These are phyloP conservation scores for Pseudorhombus dupliciocellatus DNA, from an alignment of 2,113 vertebrate genomes.

Conservation along the genomic window DNA sequence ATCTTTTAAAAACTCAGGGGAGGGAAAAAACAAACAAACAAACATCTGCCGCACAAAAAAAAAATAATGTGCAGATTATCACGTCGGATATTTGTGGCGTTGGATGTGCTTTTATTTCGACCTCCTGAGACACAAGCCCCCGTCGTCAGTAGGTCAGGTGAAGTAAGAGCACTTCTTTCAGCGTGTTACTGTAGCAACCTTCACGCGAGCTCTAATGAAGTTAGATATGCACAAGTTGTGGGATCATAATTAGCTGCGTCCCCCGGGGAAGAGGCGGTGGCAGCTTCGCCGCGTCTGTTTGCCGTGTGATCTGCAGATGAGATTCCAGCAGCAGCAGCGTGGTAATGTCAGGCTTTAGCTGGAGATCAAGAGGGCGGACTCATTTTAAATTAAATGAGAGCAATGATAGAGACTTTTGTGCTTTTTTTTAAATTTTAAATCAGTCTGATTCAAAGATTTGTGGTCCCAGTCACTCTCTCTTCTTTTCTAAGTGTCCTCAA, in stretches of 20 bases:
- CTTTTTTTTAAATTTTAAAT: slow-evolving; percentile 3
- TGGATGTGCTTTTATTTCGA: slow-evolving; percentile 9
- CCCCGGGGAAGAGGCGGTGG: slow-evolving; percentile 37
- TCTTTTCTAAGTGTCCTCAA: neutral
- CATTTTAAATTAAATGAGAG: slow-evolving; percentile 15
- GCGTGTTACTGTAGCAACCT: slow-evolving; percentile 59
- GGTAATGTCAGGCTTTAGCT: slow-evolving; percentile 4
- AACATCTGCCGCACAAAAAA: neutral
- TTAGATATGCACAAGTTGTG: slow-evolving; percentile 39
- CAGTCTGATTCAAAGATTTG: neutral
- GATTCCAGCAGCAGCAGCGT: slow-evolving; percentile 18
- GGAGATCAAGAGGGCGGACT: slow-evolving; percentile 15
- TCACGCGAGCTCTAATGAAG: slow-evolving; percentile 57
- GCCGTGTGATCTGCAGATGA: slow-evolving; percentile 30
- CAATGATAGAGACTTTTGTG: neutral
- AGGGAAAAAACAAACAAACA: slow-evolving; percentile 30
- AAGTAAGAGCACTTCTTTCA: slow-evolving; percentile 28
- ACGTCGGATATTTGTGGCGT: slow-evolving; percentile 1
- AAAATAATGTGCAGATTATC: slow-evolving; percentile 23
- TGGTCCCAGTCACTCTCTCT: neutral
- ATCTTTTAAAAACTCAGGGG: slow-evolving; percentile 18
- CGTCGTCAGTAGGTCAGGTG: slow-evolving; percentile 22
- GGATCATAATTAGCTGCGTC: slow-evolving; percentile 57
- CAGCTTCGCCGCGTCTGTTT: slow-evolving; percentile 41
- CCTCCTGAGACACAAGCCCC: slow-evolving; percentile 24